A percentile compares a stretch with the other conserved stretches of the same genome.
These are phyloP conservation scores for Odontesthes bonariensis DNA, from an alignment of 2,113 vertebrate species.

Conservation along the genomic window DNA sequence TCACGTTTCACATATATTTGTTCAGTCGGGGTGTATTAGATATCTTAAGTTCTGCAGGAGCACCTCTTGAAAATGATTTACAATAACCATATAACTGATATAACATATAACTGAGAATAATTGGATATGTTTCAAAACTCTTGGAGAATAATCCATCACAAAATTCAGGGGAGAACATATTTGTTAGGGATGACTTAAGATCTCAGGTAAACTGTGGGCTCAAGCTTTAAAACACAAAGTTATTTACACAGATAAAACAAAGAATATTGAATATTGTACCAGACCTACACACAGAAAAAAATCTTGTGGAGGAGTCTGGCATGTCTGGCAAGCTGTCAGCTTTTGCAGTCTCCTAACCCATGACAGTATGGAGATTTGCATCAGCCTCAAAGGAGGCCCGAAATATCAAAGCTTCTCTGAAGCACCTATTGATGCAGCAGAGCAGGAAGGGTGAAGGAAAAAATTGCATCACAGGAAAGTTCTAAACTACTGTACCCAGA, in stretches of 20 bases:
- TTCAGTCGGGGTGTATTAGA: neutral
- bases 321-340: constrained; percentile 60
- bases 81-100: too few species aligned
- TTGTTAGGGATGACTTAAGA: neutral
- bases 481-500: constrained; percentile 68
- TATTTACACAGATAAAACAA: constrained; percentile 43
- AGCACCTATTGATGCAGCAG: constrained; percentile 59
- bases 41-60: constrained; percentile 1
- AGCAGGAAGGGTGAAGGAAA: constrained; percentile 57
- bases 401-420: constrained; percentile 69
- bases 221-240: constrained; percentile 31
- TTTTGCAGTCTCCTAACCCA: constrained; percentile 49
- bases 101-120: constrained; percentile 14
- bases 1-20: neutral
- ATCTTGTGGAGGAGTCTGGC: constrained; percentile 13
- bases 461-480: constrained; percentile 20
- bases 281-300: constrained; percentile 29
- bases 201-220: constrained; percentile 31
- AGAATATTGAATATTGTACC: constrained; percentile 29
- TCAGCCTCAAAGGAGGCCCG: constrained; percentile 62
- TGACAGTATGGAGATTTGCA: constrained; percentile 58
- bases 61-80: neutral
- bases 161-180: constrained; percentile 1
- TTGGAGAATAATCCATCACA: neutral
- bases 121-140: constrained; percentile 7